Base-by-base conservation (phyloP, 2,888 invertebrate species). In the Galeruca laticollis region DNA sequence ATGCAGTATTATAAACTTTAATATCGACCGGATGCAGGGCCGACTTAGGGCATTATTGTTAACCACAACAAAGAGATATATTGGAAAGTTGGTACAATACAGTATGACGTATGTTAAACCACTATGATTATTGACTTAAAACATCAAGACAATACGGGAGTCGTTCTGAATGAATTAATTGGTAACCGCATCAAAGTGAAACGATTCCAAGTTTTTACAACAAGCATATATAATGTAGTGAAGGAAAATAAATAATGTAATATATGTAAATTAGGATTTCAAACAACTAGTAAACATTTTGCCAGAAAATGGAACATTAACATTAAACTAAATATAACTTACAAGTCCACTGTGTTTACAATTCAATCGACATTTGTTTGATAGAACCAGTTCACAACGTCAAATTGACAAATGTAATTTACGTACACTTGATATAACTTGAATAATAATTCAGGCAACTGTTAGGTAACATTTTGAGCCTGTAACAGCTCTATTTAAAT, bases 11-110 rank as follows among this genome's bases (percentile, higher is more conserved):
- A 40, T 40, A 40, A 40, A 40, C 40, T 40, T 40, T n/a, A n/a
- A n/a, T n/a, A 40, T 40, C n/a, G 40, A 40, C 40, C 13, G 40
- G 40, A 40, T n/a, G 40, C 40, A 40, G 40, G 40, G 40, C 40
- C 40, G 40, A n/a, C 40, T 40, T 40, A 40, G 40, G 6, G n/a
- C n/a, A n/a, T 40, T 40, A 40, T 40, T 40, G n/a, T 40, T 40
- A n/a, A 40, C n/a, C 40, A 40, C 40, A 40, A 40, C 40, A 40
- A 40, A 40, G 40, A 40, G 13, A 40, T 40, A n/a, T 40, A n/a
- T 40, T 13, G 13, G n/a, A 13, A 40, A 13, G 37, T 37, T 37
- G 1, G 37, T 10, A 37, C 37, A 37, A 37, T 37, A 37, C 13
- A 37, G 37, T 37, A 37, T 37, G 37, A 37, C 11, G 11, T 37